A percentile compares a stretch with the other conserved stretches of the same genome.
phyloP scores from a whole-genome alignment of 1,140 invertebrate species.

The Tenebrio molitor region DNA sequence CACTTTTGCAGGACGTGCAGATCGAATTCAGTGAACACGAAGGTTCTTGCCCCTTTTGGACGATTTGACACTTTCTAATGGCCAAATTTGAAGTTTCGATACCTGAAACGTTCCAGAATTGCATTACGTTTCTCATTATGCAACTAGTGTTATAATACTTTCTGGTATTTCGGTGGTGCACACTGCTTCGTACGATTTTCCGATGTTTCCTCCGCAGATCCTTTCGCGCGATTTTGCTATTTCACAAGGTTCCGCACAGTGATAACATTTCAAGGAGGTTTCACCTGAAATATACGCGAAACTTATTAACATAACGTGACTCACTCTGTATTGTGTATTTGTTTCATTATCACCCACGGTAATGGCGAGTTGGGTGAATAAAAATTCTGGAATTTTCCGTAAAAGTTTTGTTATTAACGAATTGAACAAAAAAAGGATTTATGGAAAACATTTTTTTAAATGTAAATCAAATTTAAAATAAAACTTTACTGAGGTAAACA shows the following conservation, averaged over 20 bases:
- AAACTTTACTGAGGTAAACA: too few species aligned
- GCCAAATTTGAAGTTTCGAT: not conserved
- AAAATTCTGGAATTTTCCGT: too few species aligned
- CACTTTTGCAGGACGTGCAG: slow-evolving; percentile 6
- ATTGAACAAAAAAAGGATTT: too few species aligned
- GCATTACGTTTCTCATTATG: not conserved
- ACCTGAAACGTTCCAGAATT: not conserved
- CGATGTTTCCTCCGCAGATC: not conserved
- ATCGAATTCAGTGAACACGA: not conserved
- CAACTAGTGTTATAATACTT: not conserved
- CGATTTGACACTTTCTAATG: not conserved
- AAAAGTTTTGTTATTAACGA: too few species aligned
- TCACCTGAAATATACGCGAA: not conserved
- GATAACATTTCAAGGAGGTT: slow-evolving; percentile 4
- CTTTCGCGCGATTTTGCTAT: not conserved
- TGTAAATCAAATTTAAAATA: too few species aligned
- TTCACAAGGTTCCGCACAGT: slow-evolving; percentile 7
- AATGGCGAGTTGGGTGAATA: too few species aligned
- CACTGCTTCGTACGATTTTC: not conserved
- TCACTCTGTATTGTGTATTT: not conserved
- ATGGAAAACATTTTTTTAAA: too few species aligned
- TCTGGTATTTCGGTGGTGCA: not conserved
- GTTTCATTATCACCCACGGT: too few species aligned
- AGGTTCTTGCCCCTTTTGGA: not conserved
- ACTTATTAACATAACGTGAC: not conserved